phyloP scores from a whole-genome alignment of 1,140 invertebrate genomes.

The Coelopa frigida region DNA sequence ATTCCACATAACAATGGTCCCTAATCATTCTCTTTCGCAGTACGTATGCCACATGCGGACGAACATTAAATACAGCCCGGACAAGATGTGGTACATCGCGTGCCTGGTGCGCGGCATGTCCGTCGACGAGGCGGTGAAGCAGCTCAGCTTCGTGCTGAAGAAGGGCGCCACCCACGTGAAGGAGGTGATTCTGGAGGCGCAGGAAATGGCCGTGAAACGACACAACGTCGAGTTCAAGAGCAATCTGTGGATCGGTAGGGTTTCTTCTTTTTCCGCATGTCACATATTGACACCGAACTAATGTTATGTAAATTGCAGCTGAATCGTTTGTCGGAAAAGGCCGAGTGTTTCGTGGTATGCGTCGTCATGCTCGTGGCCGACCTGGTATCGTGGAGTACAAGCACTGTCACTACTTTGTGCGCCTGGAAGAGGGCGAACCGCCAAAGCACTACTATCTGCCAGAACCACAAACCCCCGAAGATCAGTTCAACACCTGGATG shows the following conservation, averaged over 20 bases:
- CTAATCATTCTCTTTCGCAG: constrained; percentile 51
- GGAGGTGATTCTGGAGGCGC: constrained; percentile 80
- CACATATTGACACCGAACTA: not conserved
- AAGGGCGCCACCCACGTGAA: constrained; percentile 77
- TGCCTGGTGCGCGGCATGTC: constrained; percentile 80
- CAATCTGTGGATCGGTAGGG: constrained; percentile 92
- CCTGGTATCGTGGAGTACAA: constrained; percentile 67
- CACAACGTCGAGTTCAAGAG: constrained; percentile 94
- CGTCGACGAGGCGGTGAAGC: constrained; percentile 88
- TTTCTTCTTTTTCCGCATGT: not conserved
- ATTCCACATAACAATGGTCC: not conserved
- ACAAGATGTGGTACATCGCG: constrained; percentile 90
- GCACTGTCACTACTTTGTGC: constrained; percentile 81
- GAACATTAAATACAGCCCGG: constrained; percentile 83
- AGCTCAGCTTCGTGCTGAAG: constrained; percentile 72
- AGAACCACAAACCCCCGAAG: constrained; percentile 57
- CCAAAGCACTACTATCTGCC: constrained; percentile 74
- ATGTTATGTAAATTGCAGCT: constrained; percentile 53
- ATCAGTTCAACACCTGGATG: constrained; percentile 69
- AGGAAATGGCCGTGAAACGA: constrained; percentile 73
- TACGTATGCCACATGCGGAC: constrained; percentile 75
- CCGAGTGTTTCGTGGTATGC: constrained; percentile 66
- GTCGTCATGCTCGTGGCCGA: constrained; percentile 69
- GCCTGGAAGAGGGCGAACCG: constrained; percentile 85
- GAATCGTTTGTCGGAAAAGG: constrained; percentile 79